Percentiles rank a stretch among this genome's conserved stretches.
phyloP scores from a whole-genome alignment of 2,888 invertebrate genomes.

The Invenusta paracnida region DNA sequence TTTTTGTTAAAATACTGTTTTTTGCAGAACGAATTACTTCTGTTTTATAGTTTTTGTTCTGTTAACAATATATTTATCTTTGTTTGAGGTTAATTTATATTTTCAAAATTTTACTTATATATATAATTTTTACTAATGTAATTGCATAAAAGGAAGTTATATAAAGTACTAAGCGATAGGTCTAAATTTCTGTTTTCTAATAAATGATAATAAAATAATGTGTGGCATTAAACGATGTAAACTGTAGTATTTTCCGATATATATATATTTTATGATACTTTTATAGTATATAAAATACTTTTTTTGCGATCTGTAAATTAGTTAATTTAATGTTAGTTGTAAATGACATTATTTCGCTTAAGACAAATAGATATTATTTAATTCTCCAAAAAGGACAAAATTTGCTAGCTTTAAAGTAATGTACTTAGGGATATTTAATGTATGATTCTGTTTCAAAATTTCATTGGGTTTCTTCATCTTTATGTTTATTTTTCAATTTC shows the following conservation, averaged over 20 bases:
- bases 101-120: slow-evolving; percentile 9
- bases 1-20: background rate
- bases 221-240: background rate
- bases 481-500: no score
- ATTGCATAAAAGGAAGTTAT: slow-evolving; percentile 18
- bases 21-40: background rate
- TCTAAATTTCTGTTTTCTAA: no score
- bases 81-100: background rate
- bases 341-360: background rate
- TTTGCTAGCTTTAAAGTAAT: no score
- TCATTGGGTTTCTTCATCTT: no score
- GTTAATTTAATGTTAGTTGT: background rate
- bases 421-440: no score
- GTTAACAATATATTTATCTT: slow-evolving; percentile 29
- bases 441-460: no score
- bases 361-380: background rate
- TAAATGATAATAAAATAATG: no score
- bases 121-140: background rate
- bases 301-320: background rate
- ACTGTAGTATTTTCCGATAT: background rate
- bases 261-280: background rate
- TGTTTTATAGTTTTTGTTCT: background rate
- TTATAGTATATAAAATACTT: background rate
- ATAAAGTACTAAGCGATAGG: slow-evolving; percentile 4
- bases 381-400: background rate